Base-by-base conservation (phyloP, 1,140 invertebrate genomes). In the Cyclina sinensis region DNA sequence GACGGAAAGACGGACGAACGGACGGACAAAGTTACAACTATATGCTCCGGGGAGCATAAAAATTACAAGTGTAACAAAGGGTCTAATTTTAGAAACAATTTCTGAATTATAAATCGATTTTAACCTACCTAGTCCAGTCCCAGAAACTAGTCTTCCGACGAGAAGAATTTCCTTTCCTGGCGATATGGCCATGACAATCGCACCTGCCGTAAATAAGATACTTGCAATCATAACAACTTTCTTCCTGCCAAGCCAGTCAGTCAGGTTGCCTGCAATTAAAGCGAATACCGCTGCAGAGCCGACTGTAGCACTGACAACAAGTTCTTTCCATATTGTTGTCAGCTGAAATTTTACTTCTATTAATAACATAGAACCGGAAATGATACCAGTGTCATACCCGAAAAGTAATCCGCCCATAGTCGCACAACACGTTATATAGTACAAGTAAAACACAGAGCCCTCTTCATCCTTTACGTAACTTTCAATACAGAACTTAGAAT, bases 321-420 rank as follows among this genome's bases (percentile, higher is more conserved):
- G 48, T 85, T 93, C 92, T 46, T 92, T 90, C 91, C 93, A 94
- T 35, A 93, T 86, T 12, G 92, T 92, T 35, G 46, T 54, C 16
- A 95, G 90, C 9, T 91, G 62, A 62, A 92, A 94, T 35, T 91
- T 80, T 12, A 92, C 88, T 74, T 90, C 90, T 39, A 95, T 93
- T n/a, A 97, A 95, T 30, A 97, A 92, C 96, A 97, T 96, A 18
- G 97, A 96, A 5, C 97, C 96, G 0, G 97, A 97, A 7, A 97
- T 96, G 35, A 97, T 96, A 4, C 97, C 97, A 0, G 97, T 97
- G 90, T 97, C 97, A 94, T 97, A 97, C 18, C 97, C 97, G 92
- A 97, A 97, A 3, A 97, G 94, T 82, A 97, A 96, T 11, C 97
- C 97, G 18, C 97, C 97, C 54, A 97, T 91, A 0, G 94, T 94